Base-by-base conservation (phyloP, 2,888 invertebrate species). In the Tricholauxania praeusta region DNA sequence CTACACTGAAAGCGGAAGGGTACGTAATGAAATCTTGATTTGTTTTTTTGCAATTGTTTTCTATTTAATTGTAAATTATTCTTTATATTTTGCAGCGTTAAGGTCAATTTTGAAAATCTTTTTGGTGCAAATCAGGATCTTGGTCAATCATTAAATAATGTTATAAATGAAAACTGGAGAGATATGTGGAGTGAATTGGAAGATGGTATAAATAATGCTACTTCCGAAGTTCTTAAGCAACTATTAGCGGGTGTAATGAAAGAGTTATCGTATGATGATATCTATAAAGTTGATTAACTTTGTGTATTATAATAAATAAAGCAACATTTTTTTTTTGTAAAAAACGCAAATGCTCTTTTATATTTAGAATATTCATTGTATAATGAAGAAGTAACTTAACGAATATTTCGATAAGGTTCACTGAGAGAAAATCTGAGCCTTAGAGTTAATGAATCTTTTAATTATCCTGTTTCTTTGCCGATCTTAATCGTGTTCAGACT, bases 141-240 rank as follows among this genome's bases (percentile, higher is more conserved):
- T 1, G 78, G 81, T 6, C 74, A 79, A 5, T 79, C 79, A 8
- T 73, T 84, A 63, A 83, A 83, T 69, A 75, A 72, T 1, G 77
- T 83, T 8, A 76, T 84, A 12, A 84, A 84, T 71, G 77, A 78
- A 12, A 84, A 83, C 72, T 84, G 84, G 84, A 74, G 71, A 62
- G 82, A 82, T 28, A 76, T 84, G 19, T 84, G 84, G 84, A n/a
- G 74, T 0, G 80, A 81, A 63, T 53, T 84, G 55, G 72, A 80
- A 12, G 76, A 74, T 15, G 82, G 81, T 19, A 80, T 83, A 3
- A 80, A 79, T 68, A 73, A 72, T 17, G 83, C 80, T 0, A 72
- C 80, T 6, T 71, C 71, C 17, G 70, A 74, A 5, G 72, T 82
- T 47, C 10, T 78, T 0, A 73, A 72, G 10, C 74, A 74, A 15